phyloP scores from a whole-genome alignment of 2,797 vertebrate species.

The Sebastes oblongus region DNA sequence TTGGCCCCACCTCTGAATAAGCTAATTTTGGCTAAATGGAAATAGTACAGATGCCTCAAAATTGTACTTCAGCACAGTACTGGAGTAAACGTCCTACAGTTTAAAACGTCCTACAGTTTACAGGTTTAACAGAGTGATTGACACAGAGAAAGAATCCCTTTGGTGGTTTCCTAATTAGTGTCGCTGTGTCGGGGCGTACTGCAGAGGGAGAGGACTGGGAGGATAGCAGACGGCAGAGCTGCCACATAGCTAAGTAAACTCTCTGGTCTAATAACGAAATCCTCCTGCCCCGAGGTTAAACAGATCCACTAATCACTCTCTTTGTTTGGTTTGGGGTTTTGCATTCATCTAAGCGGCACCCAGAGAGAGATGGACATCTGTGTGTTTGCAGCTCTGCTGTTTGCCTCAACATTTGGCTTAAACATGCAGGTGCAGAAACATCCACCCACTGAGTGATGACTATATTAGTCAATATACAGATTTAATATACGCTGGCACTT shows the following conservation, averaged over 20 bases:
- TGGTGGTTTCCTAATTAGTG: constrained; percentile 39
- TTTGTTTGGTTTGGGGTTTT: constrained; percentile 53
- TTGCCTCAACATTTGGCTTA: constrained; percentile 2
- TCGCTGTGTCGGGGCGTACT: neutral
- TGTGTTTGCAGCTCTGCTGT: neutral
- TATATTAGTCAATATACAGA: constrained; percentile 1
- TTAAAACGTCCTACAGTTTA: neutral
- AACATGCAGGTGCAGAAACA: constrained; percentile 1
- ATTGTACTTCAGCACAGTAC: too few relatives aligned
- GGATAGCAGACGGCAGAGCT: constrained; percentile 28
- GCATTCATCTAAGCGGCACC: constrained; percentile 29
- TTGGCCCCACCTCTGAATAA: neutral
- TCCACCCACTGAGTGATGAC: constrained; percentile 12
- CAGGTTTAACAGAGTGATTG: neutral
- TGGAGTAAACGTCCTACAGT: neutral
- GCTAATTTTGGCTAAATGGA: neutral
- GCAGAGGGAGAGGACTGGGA: neutral
- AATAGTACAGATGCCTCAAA: neutral
- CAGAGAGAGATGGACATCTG: neutral
- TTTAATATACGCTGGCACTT: constrained; percentile 21
- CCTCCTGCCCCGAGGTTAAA: constrained; percentile 48
- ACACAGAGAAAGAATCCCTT: constrained; percentile 14
- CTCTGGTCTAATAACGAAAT: constrained; percentile 40
- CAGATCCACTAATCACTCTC: constrained; percentile 59
- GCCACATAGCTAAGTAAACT: constrained; percentile 59